Evolutionary conservation across 2,888 invertebrate species (phyloP).

Genomic region (Lithophane socia): DNA sequence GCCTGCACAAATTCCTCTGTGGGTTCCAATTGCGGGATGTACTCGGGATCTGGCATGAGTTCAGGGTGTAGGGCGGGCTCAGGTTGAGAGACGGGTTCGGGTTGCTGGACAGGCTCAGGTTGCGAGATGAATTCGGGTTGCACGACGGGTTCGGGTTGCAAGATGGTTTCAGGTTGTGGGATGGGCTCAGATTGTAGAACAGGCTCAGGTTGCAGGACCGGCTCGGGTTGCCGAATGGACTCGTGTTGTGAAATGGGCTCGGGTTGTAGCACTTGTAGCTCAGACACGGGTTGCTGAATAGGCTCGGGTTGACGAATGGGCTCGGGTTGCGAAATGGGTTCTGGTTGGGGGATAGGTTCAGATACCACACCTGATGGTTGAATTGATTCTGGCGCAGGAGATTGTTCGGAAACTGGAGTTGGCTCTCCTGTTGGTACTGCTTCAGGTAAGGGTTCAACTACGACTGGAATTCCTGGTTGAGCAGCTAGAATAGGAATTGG

Average conservation of each 20-base stretch:
- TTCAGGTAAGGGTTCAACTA: not conserved
- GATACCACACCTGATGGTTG: not conserved
- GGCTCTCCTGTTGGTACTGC: not conserved
- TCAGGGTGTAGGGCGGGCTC: not conserved
- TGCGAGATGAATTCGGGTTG: not conserved
- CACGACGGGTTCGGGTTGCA: too few relatives aligned
- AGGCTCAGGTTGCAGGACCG: not conserved
- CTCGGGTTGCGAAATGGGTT: not conserved
- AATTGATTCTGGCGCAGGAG: constrained; percentile 5
- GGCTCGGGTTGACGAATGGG: not conserved
- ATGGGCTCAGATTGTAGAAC: not conserved
- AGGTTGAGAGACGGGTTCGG: not conserved
- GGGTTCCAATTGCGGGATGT: not conserved
- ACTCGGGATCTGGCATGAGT: not conserved
- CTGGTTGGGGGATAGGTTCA: constrained; percentile 22
- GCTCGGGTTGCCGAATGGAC: not conserved
- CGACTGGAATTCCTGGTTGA: not conserved
- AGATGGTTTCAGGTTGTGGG: too few relatives aligned
- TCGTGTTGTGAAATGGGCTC: not conserved
- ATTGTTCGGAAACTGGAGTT: not conserved
- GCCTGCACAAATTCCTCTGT: not conserved
- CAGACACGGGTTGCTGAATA: not conserved
- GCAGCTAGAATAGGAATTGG: too few relatives aligned
- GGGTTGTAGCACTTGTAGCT: not conserved
- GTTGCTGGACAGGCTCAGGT: not conserved